A percentile compares a stretch with the other conserved stretches of the same genome.
Conservation (phyloP, 2,888 invertebrate genomes). For the Platypus cylindrus region DNA sequence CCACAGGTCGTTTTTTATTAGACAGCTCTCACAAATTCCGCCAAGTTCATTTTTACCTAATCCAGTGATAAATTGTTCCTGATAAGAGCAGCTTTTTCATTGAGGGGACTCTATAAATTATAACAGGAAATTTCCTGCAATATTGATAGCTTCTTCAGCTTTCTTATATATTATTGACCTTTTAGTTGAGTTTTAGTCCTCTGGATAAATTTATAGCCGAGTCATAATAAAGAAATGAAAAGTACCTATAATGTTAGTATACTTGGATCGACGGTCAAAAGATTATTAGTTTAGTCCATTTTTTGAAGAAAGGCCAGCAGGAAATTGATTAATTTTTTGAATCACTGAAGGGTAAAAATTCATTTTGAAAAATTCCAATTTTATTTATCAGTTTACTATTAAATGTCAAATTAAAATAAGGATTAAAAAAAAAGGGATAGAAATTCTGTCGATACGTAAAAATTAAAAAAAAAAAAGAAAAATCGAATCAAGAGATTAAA, state of each 20-base stretch:
- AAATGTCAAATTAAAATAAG: no score
- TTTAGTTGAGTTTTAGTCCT: conserved; percentile 12
- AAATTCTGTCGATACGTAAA: no score
- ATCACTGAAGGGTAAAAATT: background rate
- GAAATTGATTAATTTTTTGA: background rate
- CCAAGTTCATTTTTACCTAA: conserved; percentile 16
- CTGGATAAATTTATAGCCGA: conserved; percentile 14
- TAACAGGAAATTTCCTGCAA: conserved; percentile 14
- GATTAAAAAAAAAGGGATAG: no score
- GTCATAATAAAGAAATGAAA: conserved; percentile 13
- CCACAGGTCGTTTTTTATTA: conserved; percentile 13
- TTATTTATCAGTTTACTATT: background rate
- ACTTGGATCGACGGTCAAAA: conserved; percentile 2
- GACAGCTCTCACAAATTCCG: conserved; percentile 13
- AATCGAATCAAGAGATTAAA: no score
- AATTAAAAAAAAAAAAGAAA: no score
- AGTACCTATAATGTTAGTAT: no score
- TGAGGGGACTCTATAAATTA: conserved; percentile 15
- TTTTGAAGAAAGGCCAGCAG: background rate
- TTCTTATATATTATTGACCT: conserved; percentile 16
- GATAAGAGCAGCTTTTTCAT: conserved; percentile 11
- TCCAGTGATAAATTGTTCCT: conserved; percentile 16
- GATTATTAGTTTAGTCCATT: conserved; percentile 5
- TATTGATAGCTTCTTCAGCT: conserved; percentile 16
- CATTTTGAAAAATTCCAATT: background rate